Evolutionary conservation across 2,797 vertebrate genomes (phyloP).

Genomic region (Nannoperca australis): DNA sequence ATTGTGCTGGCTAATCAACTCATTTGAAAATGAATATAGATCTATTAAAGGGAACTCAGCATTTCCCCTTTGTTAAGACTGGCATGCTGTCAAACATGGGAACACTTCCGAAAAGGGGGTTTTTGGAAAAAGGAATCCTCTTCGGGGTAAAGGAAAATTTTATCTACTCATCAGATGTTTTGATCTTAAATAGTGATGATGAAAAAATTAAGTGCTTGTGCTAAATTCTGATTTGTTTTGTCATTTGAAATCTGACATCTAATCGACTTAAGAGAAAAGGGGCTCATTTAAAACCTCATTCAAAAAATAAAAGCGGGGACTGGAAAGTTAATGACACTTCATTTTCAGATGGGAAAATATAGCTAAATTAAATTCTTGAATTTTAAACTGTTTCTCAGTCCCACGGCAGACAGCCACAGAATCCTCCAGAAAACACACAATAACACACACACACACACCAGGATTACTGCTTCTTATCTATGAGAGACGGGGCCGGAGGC

Average conservation of each 20-base stretch:
- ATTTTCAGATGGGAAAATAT: constrained; percentile 69
- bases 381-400: constrained; percentile 72
- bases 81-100: constrained; percentile 82
- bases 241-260: constrained; percentile 66
- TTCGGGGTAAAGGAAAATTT: constrained; percentile 46
- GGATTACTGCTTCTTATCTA: constrained; percentile 82
- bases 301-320: constrained; percentile 59
- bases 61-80: constrained; percentile 85
- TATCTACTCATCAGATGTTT: constrained; percentile 75
- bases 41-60: constrained; percentile 88
- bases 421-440: constrained; percentile 68
- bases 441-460: constrained; percentile 46
- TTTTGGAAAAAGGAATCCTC: constrained; percentile 48
- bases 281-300: constrained; percentile 70
- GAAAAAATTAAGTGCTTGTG: constrained; percentile 72
- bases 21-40: constrained; percentile 90
- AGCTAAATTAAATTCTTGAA: constrained; percentile 73
- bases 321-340: constrained; percentile 78
- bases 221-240: constrained; percentile 81
- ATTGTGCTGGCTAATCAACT: constrained; percentile 91
- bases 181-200: constrained; percentile 75
- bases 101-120: constrained; percentile 65
- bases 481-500: constrained; percentile 80
- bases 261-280: constrained; percentile 64
- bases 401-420: constrained; percentile 59